Base-by-base conservation (phyloP, 2,113 vertebrate genomes). In the Platichthys stellatus region DNA sequence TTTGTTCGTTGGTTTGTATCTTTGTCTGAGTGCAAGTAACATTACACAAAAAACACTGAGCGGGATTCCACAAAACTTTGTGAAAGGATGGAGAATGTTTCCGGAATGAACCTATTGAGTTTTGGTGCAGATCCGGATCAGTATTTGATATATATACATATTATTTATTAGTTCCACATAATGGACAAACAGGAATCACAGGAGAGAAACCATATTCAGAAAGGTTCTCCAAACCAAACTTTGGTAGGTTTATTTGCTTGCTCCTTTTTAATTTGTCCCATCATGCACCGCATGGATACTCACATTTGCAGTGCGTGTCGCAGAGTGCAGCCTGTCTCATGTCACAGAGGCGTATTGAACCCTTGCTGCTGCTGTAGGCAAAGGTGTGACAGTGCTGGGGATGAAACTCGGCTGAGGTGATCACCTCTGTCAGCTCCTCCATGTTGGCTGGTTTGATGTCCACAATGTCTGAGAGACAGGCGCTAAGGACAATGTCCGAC, bases 331-430 rank as follows among this genome's bases (percentile, higher is more conserved):
- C 93, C 0, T 96, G 93, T 78, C 97, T 93, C 97, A 98, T 98
- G 93, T 98, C 97, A 49, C 97, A 98, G 83, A 98, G 95, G 54
- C 97, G 95, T 92, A 98, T 97, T 26, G 97, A 98, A 78, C 97
- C 97, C 85, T 98, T 98, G 94, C 97, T 98, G 96, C 97, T 98
- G 94, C 97, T 98, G 94, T 98, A 98, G 83, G 98, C 97, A 0
- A 98, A 98, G 76, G 96, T 97, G 93, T 98, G 96, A 95, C 97
- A 98, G 83, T 98, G 95, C 84, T 97, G 95, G 0, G 97, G 97
- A 82, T 98, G 97, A 80, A 98, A 98, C 91, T 98, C 97, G 0
- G 97, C 97, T 0, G 97, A 97, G 0, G 97, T 98, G 92, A 98
- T 98, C 90, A 98, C 97, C 86, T 98, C 97, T 0, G 96, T 98